Percentiles rank a stretch among this genome's conserved stretches.
Conservation (phyloP, 2,113 vertebrate genomes). For the Bubalus kerabau region DNA sequence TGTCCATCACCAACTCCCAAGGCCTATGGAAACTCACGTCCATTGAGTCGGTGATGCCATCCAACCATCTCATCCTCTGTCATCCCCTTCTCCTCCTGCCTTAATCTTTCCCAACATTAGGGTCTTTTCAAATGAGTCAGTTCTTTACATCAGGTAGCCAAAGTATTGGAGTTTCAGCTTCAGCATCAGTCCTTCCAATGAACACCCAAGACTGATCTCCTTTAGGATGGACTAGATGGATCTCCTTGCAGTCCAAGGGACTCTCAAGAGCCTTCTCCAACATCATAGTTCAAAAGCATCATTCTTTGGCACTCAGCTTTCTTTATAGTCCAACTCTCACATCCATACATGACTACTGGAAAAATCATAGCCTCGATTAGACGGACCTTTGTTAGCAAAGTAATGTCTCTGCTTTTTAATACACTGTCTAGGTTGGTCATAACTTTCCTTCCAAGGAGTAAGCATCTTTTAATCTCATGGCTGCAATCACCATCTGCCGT, state of each 20-base stretch:
- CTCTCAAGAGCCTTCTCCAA: background rate
- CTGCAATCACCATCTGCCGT: background rate
- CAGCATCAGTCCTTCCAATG: background rate
- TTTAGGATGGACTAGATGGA: background rate
- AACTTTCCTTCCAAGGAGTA: background rate
- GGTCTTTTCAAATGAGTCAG: background rate
- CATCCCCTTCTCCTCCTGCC: background rate
- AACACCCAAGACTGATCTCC: background rate
- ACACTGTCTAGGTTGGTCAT: background rate
- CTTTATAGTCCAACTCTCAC: background rate
- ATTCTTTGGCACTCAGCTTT: fast-evolving
- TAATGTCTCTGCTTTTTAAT: background rate
- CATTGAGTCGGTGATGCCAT: background rate
- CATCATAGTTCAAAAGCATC: background rate
- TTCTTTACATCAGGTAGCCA: fast-evolving
- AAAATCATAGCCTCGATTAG: background rate
- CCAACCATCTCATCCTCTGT: background rate
- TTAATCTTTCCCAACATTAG: background rate
- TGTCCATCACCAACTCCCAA: background rate
- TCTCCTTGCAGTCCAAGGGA: background rate
- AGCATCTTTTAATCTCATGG: background rate
- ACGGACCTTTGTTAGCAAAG: fast-evolving
- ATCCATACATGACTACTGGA: background rate
- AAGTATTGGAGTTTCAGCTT: background rate
- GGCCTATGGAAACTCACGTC: background rate